Percentiles rank a stretch among this genome's conserved stretches.
These are phyloP conservation scores for Onychomys leucogaster DNA, from an alignment of 2,797 vertebrate species.

Conservation along the genomic window DNA sequence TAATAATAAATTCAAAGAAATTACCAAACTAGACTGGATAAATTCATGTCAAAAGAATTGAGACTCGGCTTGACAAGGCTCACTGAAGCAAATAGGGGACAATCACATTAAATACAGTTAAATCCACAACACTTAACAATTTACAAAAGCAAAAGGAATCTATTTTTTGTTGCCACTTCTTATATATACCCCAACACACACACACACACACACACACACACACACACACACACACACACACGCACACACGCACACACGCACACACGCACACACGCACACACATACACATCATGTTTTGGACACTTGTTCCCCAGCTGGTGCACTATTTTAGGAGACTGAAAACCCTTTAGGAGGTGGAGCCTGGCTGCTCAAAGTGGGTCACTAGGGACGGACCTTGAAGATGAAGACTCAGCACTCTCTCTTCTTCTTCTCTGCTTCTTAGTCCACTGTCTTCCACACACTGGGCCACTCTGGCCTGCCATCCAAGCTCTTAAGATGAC, in stretches of 20 bases:
- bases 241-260: no score
- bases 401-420: neutral
- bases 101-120: conserved; percentile 1
- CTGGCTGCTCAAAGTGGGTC: neutral
- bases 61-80: neutral
- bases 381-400: neutral
- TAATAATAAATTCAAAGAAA: conserved; percentile 31
- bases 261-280: no score
- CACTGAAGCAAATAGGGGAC: neutral
- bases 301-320: neutral
- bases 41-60: neutral
- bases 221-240: no score
- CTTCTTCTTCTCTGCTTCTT: neutral
- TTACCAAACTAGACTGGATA: neutral
- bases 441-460: neutral
- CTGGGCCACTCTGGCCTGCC: neutral
- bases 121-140: neutral
- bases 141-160: neutral
- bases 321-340: neutral
- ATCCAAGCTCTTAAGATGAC: neutral
- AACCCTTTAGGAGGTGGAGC: neutral
- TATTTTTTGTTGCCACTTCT: neutral
- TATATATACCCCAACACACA: neutral
- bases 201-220: neutral
- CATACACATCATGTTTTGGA: neutral